Conservation (phyloP, 1,140 invertebrate genomes). For the Telenomus remus region DNA sequence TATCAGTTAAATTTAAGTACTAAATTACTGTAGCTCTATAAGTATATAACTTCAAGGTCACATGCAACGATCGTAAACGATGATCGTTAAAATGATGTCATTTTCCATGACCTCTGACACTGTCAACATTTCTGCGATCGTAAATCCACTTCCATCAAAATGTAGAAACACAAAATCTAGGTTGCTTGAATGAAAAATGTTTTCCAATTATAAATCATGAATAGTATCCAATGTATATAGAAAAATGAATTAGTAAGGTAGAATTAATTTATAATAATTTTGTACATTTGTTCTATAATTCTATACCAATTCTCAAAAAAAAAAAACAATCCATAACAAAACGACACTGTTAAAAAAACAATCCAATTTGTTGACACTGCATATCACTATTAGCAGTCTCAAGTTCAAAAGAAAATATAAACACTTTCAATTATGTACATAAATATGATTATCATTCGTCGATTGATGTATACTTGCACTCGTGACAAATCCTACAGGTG, state of each 20-base stretch:
- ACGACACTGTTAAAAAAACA: too few relatives aligned
- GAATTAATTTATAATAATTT: too few relatives aligned
- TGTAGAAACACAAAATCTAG: conserved; percentile 40
- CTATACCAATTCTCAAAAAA: too few relatives aligned
- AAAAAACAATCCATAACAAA: too few relatives aligned
- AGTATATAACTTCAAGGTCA: conserved; percentile 48
- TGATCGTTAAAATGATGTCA: conserved; percentile 53
- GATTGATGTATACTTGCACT: conserved; percentile 41
- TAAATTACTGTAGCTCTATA: conserved; percentile 32
- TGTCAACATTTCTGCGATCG: conserved; percentile 42
- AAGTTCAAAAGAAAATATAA: conserved; percentile 18
- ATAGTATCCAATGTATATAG: too few relatives aligned
- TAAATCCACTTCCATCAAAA: conserved; percentile 65
- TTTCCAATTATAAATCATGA: too few relatives aligned
- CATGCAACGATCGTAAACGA: conserved; percentile 36
- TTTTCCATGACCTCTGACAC: conserved; percentile 55
- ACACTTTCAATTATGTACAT: neutral
- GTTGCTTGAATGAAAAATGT: conserved; percentile 5
- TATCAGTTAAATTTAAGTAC: conserved; percentile 32
- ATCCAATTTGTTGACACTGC: conserved; percentile 53
- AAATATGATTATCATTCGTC: conserved; percentile 13
- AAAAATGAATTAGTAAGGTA: too few relatives aligned
- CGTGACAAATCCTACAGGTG: conserved; percentile 38
- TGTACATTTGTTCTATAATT: too few relatives aligned
- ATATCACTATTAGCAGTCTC: conserved; percentile 41